Evolutionary conservation across 2,113 vertebrate genomes (phyloP).

Genomic region (Melanostigma gelatinosum): DNA sequence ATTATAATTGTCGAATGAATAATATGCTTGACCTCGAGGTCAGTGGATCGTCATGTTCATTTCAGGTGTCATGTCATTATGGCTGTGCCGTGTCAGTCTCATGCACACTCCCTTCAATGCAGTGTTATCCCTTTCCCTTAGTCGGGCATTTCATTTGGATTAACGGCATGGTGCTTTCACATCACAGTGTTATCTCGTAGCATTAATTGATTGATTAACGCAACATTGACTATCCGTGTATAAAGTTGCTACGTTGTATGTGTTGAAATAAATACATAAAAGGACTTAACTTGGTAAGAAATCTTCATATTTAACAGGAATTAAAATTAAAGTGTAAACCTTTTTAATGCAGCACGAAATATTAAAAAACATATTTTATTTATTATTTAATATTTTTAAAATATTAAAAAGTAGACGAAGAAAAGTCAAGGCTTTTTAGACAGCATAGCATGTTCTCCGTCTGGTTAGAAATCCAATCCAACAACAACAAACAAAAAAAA

Average conservation of each 20-base stretch:
- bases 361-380: too few relatives aligned
- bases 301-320: too few relatives aligned
- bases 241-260: too few relatives aligned
- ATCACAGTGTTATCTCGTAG: not conserved
- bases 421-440: not conserved
- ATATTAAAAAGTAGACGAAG: not conserved
- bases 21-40: not conserved
- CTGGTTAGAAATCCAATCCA: slow-evolving; percentile 11
- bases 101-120: not conserved
- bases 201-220: not conserved
- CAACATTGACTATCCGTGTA: not conserved
- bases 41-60: not conserved
- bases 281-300: too few relatives aligned
- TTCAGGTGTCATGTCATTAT: not conserved
- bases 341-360: too few relatives aligned
- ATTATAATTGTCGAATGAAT: not conserved
- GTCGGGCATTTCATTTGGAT: not conserved
- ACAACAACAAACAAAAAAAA: not conserved
- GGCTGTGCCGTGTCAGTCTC: not conserved
- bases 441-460: not conserved
- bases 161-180: not conserved
- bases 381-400: too few relatives aligned
- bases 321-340: too few relatives aligned
- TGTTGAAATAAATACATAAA: too few relatives aligned
- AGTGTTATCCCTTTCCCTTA: not conserved